Base-by-base conservation (phyloP, 2,888 invertebrate species). In the Dicranocentrus wangi region DNA sequence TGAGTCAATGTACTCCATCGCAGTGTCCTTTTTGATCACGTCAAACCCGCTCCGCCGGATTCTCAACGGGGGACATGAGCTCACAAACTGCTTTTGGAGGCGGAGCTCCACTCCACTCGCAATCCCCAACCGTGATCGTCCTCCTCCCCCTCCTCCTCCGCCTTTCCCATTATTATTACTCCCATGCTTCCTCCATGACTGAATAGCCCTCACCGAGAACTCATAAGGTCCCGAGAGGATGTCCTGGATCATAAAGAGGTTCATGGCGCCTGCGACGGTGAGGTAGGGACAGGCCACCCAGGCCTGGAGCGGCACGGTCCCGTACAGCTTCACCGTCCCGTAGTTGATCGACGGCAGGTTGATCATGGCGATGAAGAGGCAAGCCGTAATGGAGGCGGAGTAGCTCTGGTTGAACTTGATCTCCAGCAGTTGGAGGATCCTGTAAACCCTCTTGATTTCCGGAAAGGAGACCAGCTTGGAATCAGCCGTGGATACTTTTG, bases 291-390 rank as follows among this genome's bases (percentile, higher is more conserved):
- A 66, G 7, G 51, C 53, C 1, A 75, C 25, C 65, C 65, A 75
- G 0, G 66, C 17, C 7, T 21, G 1, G 2, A 75, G 25, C 0
- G 75, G 66, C 0, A 75, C 10, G 3, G 27, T 55, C 5, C 39
- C 42, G 65, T 75, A 75, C 0, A 75, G 39, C 15, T 13, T 75
- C 8, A 75, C 17, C 1, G 65, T 66, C 8, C 75, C 75, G 19
- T 32, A 76, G 55, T 76, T 76, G 0, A 68, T 21, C 5, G 15
- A 53, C 2, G 39, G 23, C n/a, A 53, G 58, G 19, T 76, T 76
- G 0, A 55, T 17, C 39, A 76, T 66, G 1, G 76, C 66, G 1
- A 42, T 10, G 0, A 60, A 23, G 1, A 76, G 42, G 23, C 58
- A 1, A 1, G 1, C n/a, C 10, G 47, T 21, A 15, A 60, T 28